phyloP scores from a whole-genome alignment of 2,797 vertebrate genomes.

The Lophura swinhoii region DNA sequence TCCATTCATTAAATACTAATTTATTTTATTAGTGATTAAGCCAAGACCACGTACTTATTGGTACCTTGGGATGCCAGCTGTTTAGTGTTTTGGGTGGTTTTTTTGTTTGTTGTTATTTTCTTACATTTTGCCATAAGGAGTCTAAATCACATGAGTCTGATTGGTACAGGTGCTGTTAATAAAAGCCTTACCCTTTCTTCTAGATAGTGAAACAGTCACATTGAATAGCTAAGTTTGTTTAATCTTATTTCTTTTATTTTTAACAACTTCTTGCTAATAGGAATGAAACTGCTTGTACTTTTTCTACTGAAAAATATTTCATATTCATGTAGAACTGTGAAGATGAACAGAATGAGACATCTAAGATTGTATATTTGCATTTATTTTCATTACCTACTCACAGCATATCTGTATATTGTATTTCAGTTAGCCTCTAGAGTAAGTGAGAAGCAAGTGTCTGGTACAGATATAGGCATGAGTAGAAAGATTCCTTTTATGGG shows the following conservation, averaged over 20 bases:
- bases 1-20: constrained; percentile 14
- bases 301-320: background rate
- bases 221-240: background rate
- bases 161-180: constrained; percentile 9
- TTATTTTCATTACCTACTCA: background rate
- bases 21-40: constrained; percentile 45
- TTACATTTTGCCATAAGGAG: constrained; percentile 1
- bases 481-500: background rate
- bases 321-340: background rate
- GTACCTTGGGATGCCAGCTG: background rate
- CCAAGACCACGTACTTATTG: constrained; percentile 21
- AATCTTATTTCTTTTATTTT: background rate
- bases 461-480: background rate
- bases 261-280: background rate
- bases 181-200: background rate
- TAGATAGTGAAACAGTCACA: background rate
- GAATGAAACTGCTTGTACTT: background rate
- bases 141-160: background rate
- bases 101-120: background rate
- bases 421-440: background rate
- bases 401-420: background rate
- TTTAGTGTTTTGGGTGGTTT: background rate
- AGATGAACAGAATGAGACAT: background rate
- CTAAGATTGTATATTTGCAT: background rate
- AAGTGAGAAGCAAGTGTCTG: background rate